Conservation (phyloP, 1,140 invertebrate species). For the Hycleus cichorii region DNA sequence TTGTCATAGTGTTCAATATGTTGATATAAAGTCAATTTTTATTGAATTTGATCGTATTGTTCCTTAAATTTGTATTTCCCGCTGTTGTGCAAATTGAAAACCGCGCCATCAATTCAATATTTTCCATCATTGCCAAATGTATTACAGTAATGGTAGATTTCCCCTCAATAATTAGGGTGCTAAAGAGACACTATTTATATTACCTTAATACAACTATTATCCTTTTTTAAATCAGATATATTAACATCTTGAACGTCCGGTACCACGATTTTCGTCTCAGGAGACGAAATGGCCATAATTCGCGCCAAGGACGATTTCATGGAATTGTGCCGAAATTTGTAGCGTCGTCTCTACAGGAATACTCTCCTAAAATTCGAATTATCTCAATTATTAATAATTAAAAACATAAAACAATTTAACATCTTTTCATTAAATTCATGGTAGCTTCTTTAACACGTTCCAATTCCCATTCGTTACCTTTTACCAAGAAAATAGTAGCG, state of each 20-base stretch:
- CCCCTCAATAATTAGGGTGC: neutral
- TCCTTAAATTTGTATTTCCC: too few relatives aligned
- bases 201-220: conserved; percentile 80
- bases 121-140: too few relatives aligned
- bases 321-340: conserved; percentile 91
- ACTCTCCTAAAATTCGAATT: conserved; percentile 49
- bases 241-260: conserved; percentile 75
- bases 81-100: too few relatives aligned
- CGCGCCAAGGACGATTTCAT: conserved; percentile 77
- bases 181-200: neutral
- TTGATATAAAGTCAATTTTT: too few relatives aligned
- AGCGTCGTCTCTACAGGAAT: conserved; percentile 82
- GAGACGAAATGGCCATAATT: conserved; percentile 78
- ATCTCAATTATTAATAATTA: too few relatives aligned
- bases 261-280: conserved; percentile 79
- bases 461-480: conserved; percentile 85
- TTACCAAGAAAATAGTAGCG: conserved; percentile 74
- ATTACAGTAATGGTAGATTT: neutral
- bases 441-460: conserved; percentile 82
- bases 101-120: too few relatives aligned
- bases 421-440: conserved; percentile 65
- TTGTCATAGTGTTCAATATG: too few relatives aligned
- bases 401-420: conserved; percentile 28
- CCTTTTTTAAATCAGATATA: conserved; percentile 77
- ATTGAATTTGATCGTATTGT: too few relatives aligned